These are phyloP conservation scores for Caenorhabditis drosophilae DNA, from an alignment of 2,888 invertebrate species.

Conservation along the genomic window DNA sequence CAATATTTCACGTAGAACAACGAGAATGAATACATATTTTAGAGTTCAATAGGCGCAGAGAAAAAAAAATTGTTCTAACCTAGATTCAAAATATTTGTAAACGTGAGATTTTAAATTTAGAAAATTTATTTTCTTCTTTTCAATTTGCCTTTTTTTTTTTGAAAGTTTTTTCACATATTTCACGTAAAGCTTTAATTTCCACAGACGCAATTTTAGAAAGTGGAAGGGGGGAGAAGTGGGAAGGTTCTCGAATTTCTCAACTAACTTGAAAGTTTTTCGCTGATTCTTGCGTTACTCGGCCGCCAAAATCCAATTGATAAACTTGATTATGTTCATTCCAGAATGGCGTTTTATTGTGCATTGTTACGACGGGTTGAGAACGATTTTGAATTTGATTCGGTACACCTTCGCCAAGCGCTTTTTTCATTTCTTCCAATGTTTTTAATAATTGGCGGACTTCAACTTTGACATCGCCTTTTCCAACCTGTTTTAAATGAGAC, in stretches of 20 bases:
- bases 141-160: too few relatives aligned
- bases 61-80: too few relatives aligned
- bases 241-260: too few relatives aligned
- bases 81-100: too few relatives aligned
- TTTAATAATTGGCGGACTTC: conserved; percentile 47
- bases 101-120: too few relatives aligned
- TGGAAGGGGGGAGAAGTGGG: too few relatives aligned
- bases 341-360: conserved; percentile 92
- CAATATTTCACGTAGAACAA: not conserved
- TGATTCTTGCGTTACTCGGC: conserved; percentile 96
- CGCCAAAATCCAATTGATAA: conserved; percentile 97
- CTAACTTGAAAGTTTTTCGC: conserved; percentile 97
- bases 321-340: conserved; percentile 99
- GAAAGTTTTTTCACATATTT: too few relatives aligned
- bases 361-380: conserved; percentile 74
- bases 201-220: too few relatives aligned
- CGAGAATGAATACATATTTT: not conserved
- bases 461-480: conserved; percentile 41
- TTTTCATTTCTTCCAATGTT: conserved; percentile 54
- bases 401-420: conserved; percentile 43
- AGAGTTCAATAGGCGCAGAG: not conserved
- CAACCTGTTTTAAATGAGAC: conserved; percentile 17
- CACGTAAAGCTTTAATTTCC: too few relatives aligned
- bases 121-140: too few relatives aligned
- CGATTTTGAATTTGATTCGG: not conserved